Evolutionary conservation across 30 jellyfish, hydroid and myxozoan species (phyloP).

Genomic region (Hydractinia symbiolongicarpus): DNA sequence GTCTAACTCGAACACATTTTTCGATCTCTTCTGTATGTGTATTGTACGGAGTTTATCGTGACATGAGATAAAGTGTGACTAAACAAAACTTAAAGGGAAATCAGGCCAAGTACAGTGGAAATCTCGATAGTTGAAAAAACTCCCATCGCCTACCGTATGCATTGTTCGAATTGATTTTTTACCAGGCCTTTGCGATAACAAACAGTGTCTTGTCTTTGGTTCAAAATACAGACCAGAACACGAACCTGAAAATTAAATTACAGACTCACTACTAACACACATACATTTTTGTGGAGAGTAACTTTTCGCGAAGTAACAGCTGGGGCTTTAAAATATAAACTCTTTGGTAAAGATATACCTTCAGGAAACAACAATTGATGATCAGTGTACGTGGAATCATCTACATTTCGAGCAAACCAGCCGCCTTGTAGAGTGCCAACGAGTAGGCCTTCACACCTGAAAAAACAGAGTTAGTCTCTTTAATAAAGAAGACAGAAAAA

Average conservation of each 20-base stretch:
- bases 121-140: not conserved
- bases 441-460: slow-evolving; percentile 80
- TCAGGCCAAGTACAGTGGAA: not conserved
- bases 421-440: slow-evolving; percentile 93
- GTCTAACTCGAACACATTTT: too few relatives aligned
- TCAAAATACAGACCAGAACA: slow-evolving; percentile 54
- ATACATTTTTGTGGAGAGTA: too few relatives aligned
- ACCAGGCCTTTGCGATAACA: slow-evolving; percentile 84
- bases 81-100: not conserved
- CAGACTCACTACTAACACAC: too few relatives aligned
- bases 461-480: not conserved
- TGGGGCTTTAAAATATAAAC: not conserved
- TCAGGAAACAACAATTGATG: slow-evolving; percentile 60
- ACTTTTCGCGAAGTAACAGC: not conserved
- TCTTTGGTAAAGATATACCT: slow-evolving; percentile 38
- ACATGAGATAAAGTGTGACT: too few relatives aligned
- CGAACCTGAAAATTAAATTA: slow-evolving; percentile 27
- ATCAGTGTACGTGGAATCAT: slow-evolving; percentile 42
- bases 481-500: too few relatives aligned
- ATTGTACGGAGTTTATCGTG: too few relatives aligned
- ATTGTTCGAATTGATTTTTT: slow-evolving; percentile 39
- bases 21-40: too few relatives aligned
- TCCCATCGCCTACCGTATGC: slow-evolving; percentile 44
- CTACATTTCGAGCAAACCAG: slow-evolving; percentile 49
- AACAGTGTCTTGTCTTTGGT: slow-evolving; percentile 42